Evolutionary conservation across 2,113 vertebrate genomes (phyloP).

Genomic region (Lampris megalopsis): DNA sequence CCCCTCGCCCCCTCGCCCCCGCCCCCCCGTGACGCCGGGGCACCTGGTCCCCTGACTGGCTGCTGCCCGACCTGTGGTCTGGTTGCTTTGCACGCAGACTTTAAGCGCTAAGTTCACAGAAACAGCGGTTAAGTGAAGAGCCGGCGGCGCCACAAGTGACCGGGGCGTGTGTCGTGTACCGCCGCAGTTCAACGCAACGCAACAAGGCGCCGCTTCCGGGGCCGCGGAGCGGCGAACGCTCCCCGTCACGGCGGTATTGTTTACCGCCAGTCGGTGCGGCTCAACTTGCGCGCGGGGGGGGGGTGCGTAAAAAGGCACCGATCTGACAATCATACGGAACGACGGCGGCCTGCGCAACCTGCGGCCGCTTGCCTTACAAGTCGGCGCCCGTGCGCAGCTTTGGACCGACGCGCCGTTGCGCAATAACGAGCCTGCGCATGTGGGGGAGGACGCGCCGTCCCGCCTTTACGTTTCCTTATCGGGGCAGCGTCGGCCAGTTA

Average conservation of each 20-base stretch:
- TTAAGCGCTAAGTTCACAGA: too few relatives aligned
- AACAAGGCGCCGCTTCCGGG: too few relatives aligned
- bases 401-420: neutral
- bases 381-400: neutral
- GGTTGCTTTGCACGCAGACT: neutral
- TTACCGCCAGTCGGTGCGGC: too few relatives aligned
- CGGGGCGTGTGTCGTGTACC: too few relatives aligned
- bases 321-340: neutral
- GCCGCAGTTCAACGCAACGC: too few relatives aligned
- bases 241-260: too few relatives aligned
- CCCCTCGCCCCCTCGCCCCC: too few relatives aligned
- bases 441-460: conserved; percentile 44
- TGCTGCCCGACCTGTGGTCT: neutral
- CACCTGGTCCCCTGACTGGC: conserved; percentile 17
- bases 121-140: too few relatives aligned
- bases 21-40: too few relatives aligned
- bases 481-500: neutral
- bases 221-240: too few relatives aligned
- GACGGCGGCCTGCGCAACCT: rapidly evolving
- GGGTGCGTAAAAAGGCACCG: neutral
- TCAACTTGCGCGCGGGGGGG: neutral
- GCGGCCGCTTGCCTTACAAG: neutral
- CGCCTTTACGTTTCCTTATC: conserved; percentile 28
- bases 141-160: too few relatives aligned
- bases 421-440: neutral